Conservation (phyloP, 2,888 invertebrate genomes). For the Biston betularia region DNA sequence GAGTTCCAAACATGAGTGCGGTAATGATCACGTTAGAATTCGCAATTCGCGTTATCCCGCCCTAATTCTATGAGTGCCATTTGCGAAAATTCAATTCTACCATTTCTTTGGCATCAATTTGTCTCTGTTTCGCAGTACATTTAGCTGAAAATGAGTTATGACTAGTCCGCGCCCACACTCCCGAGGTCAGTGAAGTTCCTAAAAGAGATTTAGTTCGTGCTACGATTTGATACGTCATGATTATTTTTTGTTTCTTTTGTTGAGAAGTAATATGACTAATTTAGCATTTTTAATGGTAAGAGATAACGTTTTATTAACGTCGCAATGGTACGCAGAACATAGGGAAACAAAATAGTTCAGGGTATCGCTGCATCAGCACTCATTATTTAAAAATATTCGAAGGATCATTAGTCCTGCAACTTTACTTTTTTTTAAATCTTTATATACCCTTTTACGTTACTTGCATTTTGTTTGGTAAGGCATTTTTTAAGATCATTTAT, state of each 20-base stretch:
- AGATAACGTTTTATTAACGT: no score
- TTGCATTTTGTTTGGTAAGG: no score
- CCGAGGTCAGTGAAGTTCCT: neutral
- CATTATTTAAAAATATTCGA: no score
- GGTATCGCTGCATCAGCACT: no score
- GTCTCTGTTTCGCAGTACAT: constrained; percentile 49
- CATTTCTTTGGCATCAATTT: constrained; percentile 48
- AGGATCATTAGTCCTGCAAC: no score
- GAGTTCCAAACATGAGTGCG: neutral
- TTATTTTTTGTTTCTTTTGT: neutral
- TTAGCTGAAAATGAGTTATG: constrained; percentile 49
- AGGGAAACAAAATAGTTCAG: no score
- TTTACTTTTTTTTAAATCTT: no score
- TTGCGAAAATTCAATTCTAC: constrained; percentile 49
- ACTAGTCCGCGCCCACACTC: constrained; percentile 11
- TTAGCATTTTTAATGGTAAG: no score
- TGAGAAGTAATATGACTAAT: no score
- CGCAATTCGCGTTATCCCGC: constrained; percentile 6
- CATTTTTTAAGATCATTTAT: no score
- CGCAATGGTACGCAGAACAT: no score
- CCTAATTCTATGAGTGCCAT: constrained; percentile 30
- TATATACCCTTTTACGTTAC: no score
- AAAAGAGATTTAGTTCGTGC: neutral
- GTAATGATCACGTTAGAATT: constrained; percentile 5
- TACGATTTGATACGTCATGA: neutral